Evolutionary conservation across 2,113 vertebrate species (phyloP).

Genomic region (Phalacrocorax brasilianus): DNA sequence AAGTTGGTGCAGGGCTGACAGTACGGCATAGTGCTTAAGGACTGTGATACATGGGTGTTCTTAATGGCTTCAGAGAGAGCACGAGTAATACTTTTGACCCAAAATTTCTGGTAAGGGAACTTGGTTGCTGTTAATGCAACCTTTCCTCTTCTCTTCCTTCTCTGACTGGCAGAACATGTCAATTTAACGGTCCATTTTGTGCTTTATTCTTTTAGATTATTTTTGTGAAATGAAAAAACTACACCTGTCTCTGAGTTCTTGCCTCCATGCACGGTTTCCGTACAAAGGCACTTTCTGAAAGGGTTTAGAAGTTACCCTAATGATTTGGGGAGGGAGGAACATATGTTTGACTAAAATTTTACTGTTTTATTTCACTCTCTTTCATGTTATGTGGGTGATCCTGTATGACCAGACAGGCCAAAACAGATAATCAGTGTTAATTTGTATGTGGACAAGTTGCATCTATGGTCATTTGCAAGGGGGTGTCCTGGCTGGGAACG

Average conservation of each 20-base stretch:
- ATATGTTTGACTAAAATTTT: not conserved
- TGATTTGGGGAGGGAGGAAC: not conserved
- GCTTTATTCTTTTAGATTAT: not conserved
- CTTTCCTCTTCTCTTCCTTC: too few species aligned
- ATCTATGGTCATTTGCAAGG: not conserved
- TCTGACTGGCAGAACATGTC: not conserved
- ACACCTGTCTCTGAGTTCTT: not conserved
- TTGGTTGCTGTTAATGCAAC: not conserved
- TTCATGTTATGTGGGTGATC: not conserved
- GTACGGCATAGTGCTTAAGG: not conserved
- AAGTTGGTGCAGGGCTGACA: not conserved
- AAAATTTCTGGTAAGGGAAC: not conserved
- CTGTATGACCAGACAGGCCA: not conserved
- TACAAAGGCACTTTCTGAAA: not conserved
- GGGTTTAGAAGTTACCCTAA: not conserved
- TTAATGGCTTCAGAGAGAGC: not conserved
- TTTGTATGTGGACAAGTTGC: not conserved
- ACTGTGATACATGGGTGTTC: not conserved
- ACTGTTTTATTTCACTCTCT: rapidly evolving
- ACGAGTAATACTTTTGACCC: not conserved
- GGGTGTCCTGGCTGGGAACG: not conserved
- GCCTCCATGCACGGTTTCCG: not conserved
- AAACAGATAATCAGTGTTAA: not conserved
- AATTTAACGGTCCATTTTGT: not conserved
- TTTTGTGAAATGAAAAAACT: not conserved